Evolutionary conservation across 2,797 vertebrate species (phyloP).

Genomic region (Danionella dracula): DNA sequence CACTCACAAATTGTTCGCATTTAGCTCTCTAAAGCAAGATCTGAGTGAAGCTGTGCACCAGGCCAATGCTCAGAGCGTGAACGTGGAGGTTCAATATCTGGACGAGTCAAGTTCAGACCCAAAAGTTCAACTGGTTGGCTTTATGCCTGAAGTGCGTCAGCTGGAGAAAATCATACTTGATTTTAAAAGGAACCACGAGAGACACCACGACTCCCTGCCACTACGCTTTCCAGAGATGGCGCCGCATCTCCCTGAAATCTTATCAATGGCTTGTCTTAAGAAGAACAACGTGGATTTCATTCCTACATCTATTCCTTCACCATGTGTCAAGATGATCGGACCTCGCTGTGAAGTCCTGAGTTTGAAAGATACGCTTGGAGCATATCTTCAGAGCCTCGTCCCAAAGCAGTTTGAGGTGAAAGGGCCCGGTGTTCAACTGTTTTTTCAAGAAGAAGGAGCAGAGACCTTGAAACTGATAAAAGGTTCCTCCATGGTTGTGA

Average conservation of each 20-base stretch:
- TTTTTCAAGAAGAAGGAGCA: conserved; percentile 50
- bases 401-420: conserved; percentile 37
- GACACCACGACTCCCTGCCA: conserved; percentile 29
- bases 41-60: conserved; percentile 30
- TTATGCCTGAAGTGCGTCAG: conserved; percentile 44
- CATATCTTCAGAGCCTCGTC: conserved; percentile 33
- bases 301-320: conserved; percentile 21
- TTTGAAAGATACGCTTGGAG: conserved; percentile 5
- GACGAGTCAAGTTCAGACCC: background rate
- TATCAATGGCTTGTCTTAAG: conserved; percentile 39
- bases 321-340: conserved; percentile 50
- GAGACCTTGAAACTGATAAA: conserved; percentile 38
- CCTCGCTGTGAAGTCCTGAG: conserved; percentile 42
- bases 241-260: conserved; percentile 43
- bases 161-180: conserved; percentile 46
- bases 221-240: conserved; percentile 47
- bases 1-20: conserved; percentile 21
- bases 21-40: conserved; percentile 42
- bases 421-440: conserved; percentile 48
- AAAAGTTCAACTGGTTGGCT: conserved; percentile 52
- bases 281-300: conserved; percentile 30
- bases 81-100: conserved; percentile 45
- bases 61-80: conserved; percentile 35
- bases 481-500: conserved; percentile 43
- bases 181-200: conserved; percentile 42